phyloP scores from a whole-genome alignment of 92 coral and sea anemone species.

The Palythoa grandis region DNA sequence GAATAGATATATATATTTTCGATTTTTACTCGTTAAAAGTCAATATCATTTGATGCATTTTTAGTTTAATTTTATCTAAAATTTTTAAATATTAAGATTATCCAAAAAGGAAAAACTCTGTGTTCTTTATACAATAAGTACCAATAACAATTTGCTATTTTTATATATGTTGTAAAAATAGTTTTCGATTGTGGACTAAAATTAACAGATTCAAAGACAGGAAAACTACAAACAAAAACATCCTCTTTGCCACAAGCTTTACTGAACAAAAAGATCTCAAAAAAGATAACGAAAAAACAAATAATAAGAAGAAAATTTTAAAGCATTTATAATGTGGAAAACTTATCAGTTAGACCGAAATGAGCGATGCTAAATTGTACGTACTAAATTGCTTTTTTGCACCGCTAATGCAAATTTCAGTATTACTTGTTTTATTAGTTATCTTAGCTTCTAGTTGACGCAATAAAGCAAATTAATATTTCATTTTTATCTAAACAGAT shows the following conservation, averaged over 20 bases:
- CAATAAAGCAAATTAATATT: conserved; percentile 12
- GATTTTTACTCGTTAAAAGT: background rate
- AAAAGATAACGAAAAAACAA: background rate
- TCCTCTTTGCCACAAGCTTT: background rate
- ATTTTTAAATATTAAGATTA: background rate
- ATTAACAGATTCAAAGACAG: background rate
- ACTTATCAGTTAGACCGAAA: background rate
- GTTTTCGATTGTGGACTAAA: too few species aligned
- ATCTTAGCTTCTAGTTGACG: background rate
- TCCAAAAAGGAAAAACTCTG: too few species aligned
- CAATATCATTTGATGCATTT: background rate
- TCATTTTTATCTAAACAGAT: conserved; percentile 29
- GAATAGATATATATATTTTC: background rate
- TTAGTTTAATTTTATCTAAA: background rate
- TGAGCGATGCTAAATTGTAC: too few species aligned
- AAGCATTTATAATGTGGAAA: background rate
- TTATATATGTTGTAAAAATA: too few species aligned
- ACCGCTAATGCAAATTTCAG: background rate
- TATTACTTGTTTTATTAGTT: background rate
- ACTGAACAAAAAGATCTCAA: background rate
- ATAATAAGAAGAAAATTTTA: background rate
- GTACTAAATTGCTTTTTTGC: background rate
- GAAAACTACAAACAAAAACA: background rate
- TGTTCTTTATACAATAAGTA: too few species aligned
- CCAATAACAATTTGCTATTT: too few species aligned